These are phyloP conservation scores for Scaptomyza pallida DNA, from an alignment of 1,140 invertebrate species.

Conservation along the genomic window DNA sequence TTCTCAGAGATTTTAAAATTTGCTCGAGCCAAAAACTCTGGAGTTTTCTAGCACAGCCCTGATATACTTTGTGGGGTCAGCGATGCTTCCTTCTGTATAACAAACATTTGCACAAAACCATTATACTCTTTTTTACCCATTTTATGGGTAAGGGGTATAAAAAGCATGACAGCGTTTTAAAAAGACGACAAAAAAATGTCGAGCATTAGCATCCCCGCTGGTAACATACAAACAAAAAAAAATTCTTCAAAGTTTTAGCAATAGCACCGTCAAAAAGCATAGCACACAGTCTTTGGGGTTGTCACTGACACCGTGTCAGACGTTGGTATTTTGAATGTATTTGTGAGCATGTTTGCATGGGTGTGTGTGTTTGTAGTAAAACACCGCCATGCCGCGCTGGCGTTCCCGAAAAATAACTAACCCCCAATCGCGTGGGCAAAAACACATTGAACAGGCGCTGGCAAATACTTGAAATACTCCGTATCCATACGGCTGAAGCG, in stretches of 20 bases:
- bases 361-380: conserved; percentile 16
- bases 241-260: conserved; percentile 39
- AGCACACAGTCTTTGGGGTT: conserved; percentile 21
- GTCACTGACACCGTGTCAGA: conserved; percentile 35
- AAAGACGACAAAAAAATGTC: conserved; percentile 9
- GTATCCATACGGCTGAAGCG: conserved; percentile 26
- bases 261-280: conserved; percentile 22
- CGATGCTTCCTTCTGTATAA: too few species aligned
- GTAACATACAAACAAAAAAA: conserved; percentile 27
- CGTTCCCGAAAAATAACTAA: conserved; percentile 74
- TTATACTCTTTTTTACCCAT: too few species aligned
- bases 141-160: too few species aligned
- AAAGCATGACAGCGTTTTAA: conserved; percentile 1
- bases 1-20: too few species aligned
- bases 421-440: conserved; percentile 46
- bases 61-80: too few species aligned
- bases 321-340: conserved; percentile 1
- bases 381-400: conserved; percentile 29
- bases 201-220: conserved; percentile 40
- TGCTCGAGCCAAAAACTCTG: too few species aligned
- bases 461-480: conserved; percentile 29
- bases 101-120: too few species aligned
- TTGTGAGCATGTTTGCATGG: neutral
- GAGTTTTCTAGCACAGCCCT: too few species aligned
- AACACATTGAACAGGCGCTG: conserved; percentile 19